A percentile compares a stretch with the other conserved stretches of the same genome.
These are phyloP conservation scores for Cephonodes hylas DNA, from an alignment of 2,888 invertebrate genomes.

Conservation along the genomic window DNA sequence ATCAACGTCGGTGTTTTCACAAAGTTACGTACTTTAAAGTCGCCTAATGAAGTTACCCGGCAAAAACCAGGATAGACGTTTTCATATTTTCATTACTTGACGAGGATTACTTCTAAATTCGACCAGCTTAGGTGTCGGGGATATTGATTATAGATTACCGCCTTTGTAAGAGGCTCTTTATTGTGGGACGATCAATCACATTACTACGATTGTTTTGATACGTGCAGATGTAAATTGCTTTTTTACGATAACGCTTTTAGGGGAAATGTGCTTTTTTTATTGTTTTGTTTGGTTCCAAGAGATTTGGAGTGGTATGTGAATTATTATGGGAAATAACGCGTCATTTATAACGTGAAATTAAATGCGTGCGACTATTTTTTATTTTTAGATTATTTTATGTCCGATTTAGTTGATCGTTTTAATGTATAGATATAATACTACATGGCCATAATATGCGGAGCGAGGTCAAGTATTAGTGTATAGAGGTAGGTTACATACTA, in stretches of 20 bases:
- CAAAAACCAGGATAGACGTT: slow-evolving; percentile 35
- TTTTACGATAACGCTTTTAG: slow-evolving; percentile 13
- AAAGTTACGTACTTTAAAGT: slow-evolving; percentile 30
- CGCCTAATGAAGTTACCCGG: slow-evolving; percentile 36
- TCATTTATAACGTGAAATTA: too few species aligned
- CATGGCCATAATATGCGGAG: too few species aligned
- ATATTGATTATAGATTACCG: slow-evolving; percentile 44
- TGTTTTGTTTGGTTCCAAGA: background rate
- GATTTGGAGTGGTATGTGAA: background rate
- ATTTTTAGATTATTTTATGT: too few species aligned
- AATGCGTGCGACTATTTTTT: too few species aligned
- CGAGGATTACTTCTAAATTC: slow-evolving; percentile 27
- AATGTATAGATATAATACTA: too few species aligned
- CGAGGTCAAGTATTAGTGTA: too few species aligned
- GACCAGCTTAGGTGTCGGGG: slow-evolving; percentile 30
- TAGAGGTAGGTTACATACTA: too few species aligned
- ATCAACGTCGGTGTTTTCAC: slow-evolving; percentile 42
- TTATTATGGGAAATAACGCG: too few species aligned
- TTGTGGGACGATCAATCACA: slow-evolving; percentile 33
- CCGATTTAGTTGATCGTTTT: too few species aligned
- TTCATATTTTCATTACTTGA: slow-evolving; percentile 36
- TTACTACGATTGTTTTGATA: slow-evolving; percentile 30
- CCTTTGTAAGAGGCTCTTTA: slow-evolving; percentile 26
- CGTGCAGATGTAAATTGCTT: slow-evolving; percentile 12
- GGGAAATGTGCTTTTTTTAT: background rate